phyloP scores from a whole-genome alignment of 2,888 invertebrate genomes.

The Scaptomyza parva region DNA sequence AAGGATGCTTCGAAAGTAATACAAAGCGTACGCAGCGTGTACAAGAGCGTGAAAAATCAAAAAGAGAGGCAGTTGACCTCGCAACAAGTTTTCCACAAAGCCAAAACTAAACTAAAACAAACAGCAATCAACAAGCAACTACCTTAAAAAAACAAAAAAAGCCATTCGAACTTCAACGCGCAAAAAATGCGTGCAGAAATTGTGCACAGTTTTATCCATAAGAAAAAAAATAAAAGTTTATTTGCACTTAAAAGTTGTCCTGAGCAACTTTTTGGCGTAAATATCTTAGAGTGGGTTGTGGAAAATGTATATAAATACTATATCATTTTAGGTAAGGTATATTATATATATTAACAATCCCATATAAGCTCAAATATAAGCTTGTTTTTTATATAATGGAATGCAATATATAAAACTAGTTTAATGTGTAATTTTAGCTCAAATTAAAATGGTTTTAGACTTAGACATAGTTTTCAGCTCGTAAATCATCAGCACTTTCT shows the following conservation, averaged over 20 bases:
- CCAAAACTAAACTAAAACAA: constrained; percentile 19
- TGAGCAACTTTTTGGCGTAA: constrained; percentile 51
- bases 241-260: constrained; percentile 46
- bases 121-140: constrained; percentile 8
- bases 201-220: constrained; percentile 48
- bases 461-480: not conserved
- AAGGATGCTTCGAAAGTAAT: constrained; percentile 74
- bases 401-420: no score
- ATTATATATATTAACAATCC: not conserved
- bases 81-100: constrained; percentile 70
- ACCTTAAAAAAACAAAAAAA: constrained; percentile 22
- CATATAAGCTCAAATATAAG: no score
- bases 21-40: constrained; percentile 49
- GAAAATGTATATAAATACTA: not conserved
- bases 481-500: constrained; percentile 5
- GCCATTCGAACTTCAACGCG: constrained; percentile 56
- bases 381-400: no score
- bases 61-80: constrained; percentile 78
- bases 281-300: not conserved
- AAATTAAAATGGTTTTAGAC: no score
- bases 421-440: no score
- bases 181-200: constrained; percentile 73
- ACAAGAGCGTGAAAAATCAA: constrained; percentile 63
- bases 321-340: not conserved
- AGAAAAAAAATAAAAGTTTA: constrained; percentile 9